A percentile compares a stretch with the other conserved stretches of the same genome.
Conservation (phyloP, 2,797 vertebrate species). For the Cirrhinus mrigala region DNA sequence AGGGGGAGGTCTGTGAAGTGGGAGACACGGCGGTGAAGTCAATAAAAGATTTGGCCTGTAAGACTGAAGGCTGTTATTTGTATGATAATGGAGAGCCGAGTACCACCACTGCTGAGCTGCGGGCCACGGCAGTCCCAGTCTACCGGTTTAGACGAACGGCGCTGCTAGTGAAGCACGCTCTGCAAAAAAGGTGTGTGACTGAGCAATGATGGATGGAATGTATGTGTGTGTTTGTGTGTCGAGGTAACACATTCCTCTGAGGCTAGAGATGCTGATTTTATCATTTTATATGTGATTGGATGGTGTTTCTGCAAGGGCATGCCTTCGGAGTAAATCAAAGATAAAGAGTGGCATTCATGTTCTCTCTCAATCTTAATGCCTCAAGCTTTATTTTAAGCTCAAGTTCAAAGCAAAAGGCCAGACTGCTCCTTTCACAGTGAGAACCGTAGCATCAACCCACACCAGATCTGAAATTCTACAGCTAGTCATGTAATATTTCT, state of each 20-base stretch:
- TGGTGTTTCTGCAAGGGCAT: constrained; percentile 7
- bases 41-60: constrained; percentile 68
- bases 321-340: constrained; percentile 21
- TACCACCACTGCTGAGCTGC: not conserved
- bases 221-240: constrained; percentile 44
- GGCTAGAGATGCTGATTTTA: constrained; percentile 32
- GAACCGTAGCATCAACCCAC: constrained; percentile 58
- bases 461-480: constrained; percentile 61
- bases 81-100: constrained; percentile 73
- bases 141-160: constrained; percentile 57
- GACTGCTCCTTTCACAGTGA: constrained; percentile 47
- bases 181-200: constrained; percentile 34
- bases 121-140: constrained; percentile 56
- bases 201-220: constrained; percentile 36
- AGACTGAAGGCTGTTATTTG: constrained; percentile 73
- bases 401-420: constrained; percentile 38
- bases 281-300: constrained; percentile 31
- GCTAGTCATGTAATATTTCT: constrained; percentile 69
- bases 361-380: not conserved
- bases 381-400: constrained; percentile 32
- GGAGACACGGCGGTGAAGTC: constrained; percentile 64
- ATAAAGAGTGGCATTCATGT: constrained; percentile 17
- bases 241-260: not conserved
- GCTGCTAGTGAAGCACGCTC: constrained; percentile 28
- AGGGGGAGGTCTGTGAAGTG: constrained; percentile 25